Base-by-base conservation (phyloP, 2,888 invertebrate genomes). In the Chrysodeixis includens region DNA sequence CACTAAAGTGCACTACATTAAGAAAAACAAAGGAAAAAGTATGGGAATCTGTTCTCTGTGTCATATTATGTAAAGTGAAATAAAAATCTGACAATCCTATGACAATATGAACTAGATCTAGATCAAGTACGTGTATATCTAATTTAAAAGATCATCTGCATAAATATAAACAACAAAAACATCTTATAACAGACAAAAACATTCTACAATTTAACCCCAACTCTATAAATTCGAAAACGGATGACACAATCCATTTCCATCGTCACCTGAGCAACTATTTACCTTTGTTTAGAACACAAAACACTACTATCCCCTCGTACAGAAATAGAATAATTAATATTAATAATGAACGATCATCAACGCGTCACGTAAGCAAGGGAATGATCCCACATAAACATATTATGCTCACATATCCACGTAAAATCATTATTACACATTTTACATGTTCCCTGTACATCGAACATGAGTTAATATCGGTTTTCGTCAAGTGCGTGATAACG, bases 401-500 rank as follows among this genome's bases (percentile, higher is more conserved):
- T n/a, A n/a, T n/a, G n/a, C 49, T 18, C 10, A 18, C 35, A 26
- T 26, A 26, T 40, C 22, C 10, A 18, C 35, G 30, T 78, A 73
- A 78, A 61, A 30, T 68, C 52, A 12, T 20, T 30, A 32, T 74
- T 73, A 78, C 59, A 53, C 57, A 14, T n/a, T 18, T 58, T 58
- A 53, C 52, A 69, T 74, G 62, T 52, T 30, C 52, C 32, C 54
- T 46, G 16, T 58, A 73, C 26, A 58, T 22, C 30, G 16, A 58
- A 20, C 5, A 40, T 40, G 56, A 77, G 73, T 57, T 51, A 56
- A 57, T 30, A 46, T 30, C 44, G 68, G 20, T 62, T 52, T 74
- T 66, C 49, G 61, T 59, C 44, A 54, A 58, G 57, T 56, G 51
- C 30, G 40, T 60, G 79, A 74, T 74, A 78, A 46, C 51, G 40